These are phyloP conservation scores for Napeogenes inachia DNA, from an alignment of 2,888 invertebrate genomes.

Conservation along the genomic window DNA sequence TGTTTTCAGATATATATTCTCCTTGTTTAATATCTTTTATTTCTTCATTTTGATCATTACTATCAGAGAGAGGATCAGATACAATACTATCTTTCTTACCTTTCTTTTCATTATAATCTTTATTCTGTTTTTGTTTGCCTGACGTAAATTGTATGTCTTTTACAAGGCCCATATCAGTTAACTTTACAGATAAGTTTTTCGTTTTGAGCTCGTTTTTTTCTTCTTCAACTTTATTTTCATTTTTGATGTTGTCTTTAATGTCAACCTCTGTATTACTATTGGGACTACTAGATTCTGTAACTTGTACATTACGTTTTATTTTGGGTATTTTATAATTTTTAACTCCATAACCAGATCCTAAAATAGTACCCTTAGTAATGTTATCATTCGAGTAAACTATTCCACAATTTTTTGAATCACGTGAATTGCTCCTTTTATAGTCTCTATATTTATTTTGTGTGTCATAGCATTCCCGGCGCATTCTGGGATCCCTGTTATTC, in stretches of 20 bases:
- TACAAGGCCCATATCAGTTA: not conserved
- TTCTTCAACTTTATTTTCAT: constrained; percentile 9
- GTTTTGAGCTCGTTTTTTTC: constrained; percentile 6
- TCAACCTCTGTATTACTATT: constrained; percentile 20
- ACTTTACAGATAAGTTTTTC: not conserved
- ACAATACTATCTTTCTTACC: constrained; percentile 18
- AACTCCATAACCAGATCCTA: constrained; percentile 61
- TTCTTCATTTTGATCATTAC: constrained; percentile 15
- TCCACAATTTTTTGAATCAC: constrained; percentile 42
- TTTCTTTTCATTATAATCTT: constrained; percentile 10
- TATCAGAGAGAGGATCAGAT: too few relatives aligned
- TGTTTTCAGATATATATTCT: constrained; percentile 20
- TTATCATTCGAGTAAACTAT: constrained; percentile 67
- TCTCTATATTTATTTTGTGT: constrained; percentile 35
- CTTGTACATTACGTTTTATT: constrained; percentile 54
- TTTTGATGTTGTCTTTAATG: constrained; percentile 7
- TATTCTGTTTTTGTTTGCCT: not conserved
- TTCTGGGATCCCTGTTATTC: constrained; percentile 58
- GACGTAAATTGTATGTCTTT: not conserved
- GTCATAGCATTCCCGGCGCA: constrained; percentile 39
- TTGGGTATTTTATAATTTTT: constrained; percentile 74
- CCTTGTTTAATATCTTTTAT: constrained; percentile 18
- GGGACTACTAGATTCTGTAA: constrained; percentile 20
- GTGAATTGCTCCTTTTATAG: constrained; percentile 32
- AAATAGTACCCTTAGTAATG: constrained; percentile 59